Percentiles rank a stretch among this genome's conserved stretches.
Conservation (phyloP, 2,888 invertebrate species). For the Stenoptilia bipunctidactyla region DNA sequence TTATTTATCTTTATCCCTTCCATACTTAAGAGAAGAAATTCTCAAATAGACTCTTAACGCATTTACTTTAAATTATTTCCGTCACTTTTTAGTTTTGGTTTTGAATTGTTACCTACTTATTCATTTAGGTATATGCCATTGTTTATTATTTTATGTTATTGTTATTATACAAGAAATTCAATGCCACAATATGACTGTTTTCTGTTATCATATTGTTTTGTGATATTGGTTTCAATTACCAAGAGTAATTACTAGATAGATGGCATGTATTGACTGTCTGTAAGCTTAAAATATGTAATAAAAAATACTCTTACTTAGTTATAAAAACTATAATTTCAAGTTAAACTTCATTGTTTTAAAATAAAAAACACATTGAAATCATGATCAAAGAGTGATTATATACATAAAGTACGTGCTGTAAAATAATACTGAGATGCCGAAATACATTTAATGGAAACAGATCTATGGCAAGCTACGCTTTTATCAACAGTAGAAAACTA, state of each 20-base stretch:
- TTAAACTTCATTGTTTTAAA: too few species aligned
- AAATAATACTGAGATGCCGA: too few species aligned
- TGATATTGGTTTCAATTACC: background rate
- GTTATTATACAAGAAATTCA: slow-evolving; percentile 2
- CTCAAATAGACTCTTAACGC: background rate
- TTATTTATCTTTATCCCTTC: background rate
- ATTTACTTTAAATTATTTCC: background rate
- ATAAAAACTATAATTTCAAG: background rate
- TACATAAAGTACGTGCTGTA: too few species aligned
- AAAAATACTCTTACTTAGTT: background rate
- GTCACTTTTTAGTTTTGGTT: background rate
- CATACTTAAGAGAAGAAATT: too few species aligned
- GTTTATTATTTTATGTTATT: slow-evolving; percentile 4
- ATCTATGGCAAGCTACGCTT: too few species aligned
- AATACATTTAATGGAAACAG: too few species aligned
- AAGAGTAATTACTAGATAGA: background rate
- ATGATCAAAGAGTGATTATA: too few species aligned
- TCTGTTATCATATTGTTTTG: background rate
- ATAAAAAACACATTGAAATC: too few species aligned
- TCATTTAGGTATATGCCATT: slow-evolving; percentile 1
- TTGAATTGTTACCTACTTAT: background rate
- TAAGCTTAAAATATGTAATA: background rate
- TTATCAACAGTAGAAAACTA: too few species aligned
- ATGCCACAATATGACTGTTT: background rate
- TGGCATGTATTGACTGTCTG: background rate